Base-by-base conservation (phyloP, 2,888 invertebrate species). In the Anthophora plumipes region DNA sequence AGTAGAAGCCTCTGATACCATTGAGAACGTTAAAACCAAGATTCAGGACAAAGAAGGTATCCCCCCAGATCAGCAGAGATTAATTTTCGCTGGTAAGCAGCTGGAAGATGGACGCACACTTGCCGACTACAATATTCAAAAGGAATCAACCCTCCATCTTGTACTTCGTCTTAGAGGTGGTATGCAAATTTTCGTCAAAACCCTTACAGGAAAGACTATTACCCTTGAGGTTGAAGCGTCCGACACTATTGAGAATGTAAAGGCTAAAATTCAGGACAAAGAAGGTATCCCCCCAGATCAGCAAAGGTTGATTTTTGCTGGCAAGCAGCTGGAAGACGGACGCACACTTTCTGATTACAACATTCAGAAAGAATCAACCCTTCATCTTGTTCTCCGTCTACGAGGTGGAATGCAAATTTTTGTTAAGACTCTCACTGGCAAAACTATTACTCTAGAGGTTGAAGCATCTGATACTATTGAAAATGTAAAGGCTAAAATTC, bases 401-500 rank as follows among this genome's bases (percentile, higher is more conserved):
- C 77, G 90, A 2, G 90, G 90, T 39, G 90, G 90, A 0, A 90
- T 90, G 90, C 90, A 90, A 0, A 90, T 89, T 0, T 90, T 90
- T 0, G 90, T 90, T 0, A 90, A 90, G 9, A 89, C 89, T 4
- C 31, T 31, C 4, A 31, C 31, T 31, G 31, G 31, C 1, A 31
- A 31, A 31, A 31, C 31, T 31, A 31, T 31, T 31, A 31, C 31
- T 31, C 4, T 31, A 31, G 31, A 31, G 4, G 31, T 31, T 31
- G 31, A 89, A 5, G 86, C 88, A 0, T 88, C 88, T 0, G 87
- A 89, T 11, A 89, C 88, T 0, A 88, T 88, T 5, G 89, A 88
- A 6, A 88, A 89, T 37, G 88, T 89, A 0, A 89, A 88, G 11
- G 89, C 88, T 0, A 87, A 87, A 66, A 88, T 89, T 46, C 90